phyloP scores from a whole-genome alignment of 2,888 invertebrate species.

The Taenaris catops region DNA sequence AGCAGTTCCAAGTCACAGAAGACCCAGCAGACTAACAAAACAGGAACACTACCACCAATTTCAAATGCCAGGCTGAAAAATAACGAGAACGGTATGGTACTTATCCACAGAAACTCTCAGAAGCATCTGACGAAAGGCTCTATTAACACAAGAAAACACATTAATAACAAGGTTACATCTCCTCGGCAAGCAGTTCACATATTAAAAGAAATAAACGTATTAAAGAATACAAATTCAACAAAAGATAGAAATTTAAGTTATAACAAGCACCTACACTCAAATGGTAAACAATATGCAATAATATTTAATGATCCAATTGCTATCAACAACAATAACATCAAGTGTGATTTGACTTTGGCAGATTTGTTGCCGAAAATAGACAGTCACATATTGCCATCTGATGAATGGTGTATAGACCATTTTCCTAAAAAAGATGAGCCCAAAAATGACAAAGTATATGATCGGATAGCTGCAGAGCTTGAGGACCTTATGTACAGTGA shows the following conservation, averaged over 20 bases:
- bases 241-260: slow-evolving; percentile 40
- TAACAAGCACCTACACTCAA: slow-evolving; percentile 28
- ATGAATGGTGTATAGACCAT: slow-evolving; percentile 68
- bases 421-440: slow-evolving; percentile 61
- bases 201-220: slow-evolving; percentile 59
- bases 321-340: slow-evolving; percentile 39
- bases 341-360: slow-evolving; percentile 42
- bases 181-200: slow-evolving; percentile 39
- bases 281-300: slow-evolving; percentile 56
- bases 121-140: slow-evolving; percentile 50
- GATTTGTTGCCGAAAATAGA: slow-evolving; percentile 53
- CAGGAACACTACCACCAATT: slow-evolving; percentile 29
- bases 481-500: slow-evolving; percentile 72
- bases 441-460: slow-evolving; percentile 71
- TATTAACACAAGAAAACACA: slow-evolving; percentile 35
- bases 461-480: slow-evolving; percentile 70
- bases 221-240: slow-evolving; percentile 28
- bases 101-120: slow-evolving; percentile 49
- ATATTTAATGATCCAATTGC: slow-evolving; percentile 50
- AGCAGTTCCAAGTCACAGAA: slow-evolving; percentile 49
- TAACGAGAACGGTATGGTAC: slow-evolving; percentile 72
- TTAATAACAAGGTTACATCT: slow-evolving; percentile 26
- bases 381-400: slow-evolving; percentile 54
- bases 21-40: slow-evolving; percentile 12
- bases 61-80: slow-evolving; percentile 52